phyloP scores from a whole-genome alignment of 2,113 vertebrate genomes.

The Myotis davidii region DNA sequence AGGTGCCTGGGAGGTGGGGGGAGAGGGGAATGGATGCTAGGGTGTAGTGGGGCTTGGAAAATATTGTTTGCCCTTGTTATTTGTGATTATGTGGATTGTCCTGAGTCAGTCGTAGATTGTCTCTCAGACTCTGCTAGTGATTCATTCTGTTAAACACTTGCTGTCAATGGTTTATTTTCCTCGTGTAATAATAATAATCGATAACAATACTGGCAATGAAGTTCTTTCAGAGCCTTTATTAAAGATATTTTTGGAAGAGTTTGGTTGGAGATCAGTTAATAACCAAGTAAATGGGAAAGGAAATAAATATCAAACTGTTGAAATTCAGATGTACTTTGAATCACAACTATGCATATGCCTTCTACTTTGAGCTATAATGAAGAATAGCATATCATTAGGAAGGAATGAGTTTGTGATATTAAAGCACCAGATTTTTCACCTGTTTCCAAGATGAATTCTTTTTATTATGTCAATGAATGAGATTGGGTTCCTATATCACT shows the following conservation, averaged over 20 bases:
- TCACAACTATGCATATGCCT: not conserved
- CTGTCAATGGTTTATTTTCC: not conserved
- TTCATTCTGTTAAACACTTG: constrained; percentile 51
- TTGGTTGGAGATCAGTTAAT: constrained; percentile 3
- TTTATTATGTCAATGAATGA: constrained; percentile 7
- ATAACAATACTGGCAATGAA: not conserved
- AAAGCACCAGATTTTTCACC: not conserved
- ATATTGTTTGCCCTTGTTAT: constrained; percentile 20
- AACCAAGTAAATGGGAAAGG: constrained; percentile 19
- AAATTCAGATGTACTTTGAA: constrained; percentile 41
- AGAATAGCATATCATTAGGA: constrained; percentile 1
- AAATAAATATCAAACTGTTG: not conserved
- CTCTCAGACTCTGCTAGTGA: not conserved
- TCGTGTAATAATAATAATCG: not conserved
- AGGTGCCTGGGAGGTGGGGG: not conserved
- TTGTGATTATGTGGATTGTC: constrained; percentile 22
- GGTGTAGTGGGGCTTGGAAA: constrained; percentile 20
- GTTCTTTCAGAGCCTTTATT: constrained; percentile 32
- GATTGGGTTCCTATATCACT: not conserved
- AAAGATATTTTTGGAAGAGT: constrained; percentile 28
- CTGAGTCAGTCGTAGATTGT: constrained; percentile 9
- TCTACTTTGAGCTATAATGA: not conserved
- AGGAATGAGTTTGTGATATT: constrained; percentile 1
- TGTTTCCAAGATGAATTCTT: not conserved
- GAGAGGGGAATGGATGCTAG: not conserved